These are phyloP conservation scores for Cerastis rubricosa DNA, from an alignment of 2,888 invertebrate species.

Conservation along the genomic window DNA sequence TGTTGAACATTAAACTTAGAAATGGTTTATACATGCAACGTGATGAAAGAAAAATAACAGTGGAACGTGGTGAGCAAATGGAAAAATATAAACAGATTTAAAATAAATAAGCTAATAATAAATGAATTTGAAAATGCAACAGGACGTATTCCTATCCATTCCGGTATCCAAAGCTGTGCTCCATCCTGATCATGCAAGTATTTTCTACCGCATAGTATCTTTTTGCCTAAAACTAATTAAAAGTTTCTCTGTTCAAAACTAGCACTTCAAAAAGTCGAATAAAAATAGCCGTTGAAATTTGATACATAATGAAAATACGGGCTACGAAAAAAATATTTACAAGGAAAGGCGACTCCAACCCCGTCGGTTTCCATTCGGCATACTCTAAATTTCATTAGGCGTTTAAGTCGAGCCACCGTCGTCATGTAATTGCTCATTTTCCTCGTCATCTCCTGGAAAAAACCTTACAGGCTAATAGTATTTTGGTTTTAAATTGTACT, in stretches of 20 bases:
- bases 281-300: neutral
- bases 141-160: neutral
- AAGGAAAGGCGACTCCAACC: conserved; percentile 70
- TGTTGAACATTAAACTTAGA: neutral
- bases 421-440: conserved; percentile 89
- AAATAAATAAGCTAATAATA: no score
- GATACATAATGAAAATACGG: neutral
- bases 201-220: neutral
- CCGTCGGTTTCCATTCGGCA: conserved; percentile 78
- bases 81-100: neutral
- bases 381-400: conserved; percentile 90
- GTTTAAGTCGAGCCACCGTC: conserved; percentile 88
- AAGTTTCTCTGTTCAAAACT: neutral
- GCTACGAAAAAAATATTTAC: conserved; percentile 23
- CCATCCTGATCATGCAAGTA: neutral
- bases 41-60: neutral
- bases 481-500: conserved; percentile 61
- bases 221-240: neutral
- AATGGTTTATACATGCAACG: neutral
- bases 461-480: conserved; percentile 72
- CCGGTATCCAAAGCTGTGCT: no score
- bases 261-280: neutral
- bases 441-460: conserved; percentile 84
- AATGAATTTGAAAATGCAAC: no score
- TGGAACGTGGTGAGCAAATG: neutral